These are phyloP conservation scores for Pterocles burchelli DNA, from an alignment of 2,113 vertebrate genomes.

Conservation along the genomic window DNA sequence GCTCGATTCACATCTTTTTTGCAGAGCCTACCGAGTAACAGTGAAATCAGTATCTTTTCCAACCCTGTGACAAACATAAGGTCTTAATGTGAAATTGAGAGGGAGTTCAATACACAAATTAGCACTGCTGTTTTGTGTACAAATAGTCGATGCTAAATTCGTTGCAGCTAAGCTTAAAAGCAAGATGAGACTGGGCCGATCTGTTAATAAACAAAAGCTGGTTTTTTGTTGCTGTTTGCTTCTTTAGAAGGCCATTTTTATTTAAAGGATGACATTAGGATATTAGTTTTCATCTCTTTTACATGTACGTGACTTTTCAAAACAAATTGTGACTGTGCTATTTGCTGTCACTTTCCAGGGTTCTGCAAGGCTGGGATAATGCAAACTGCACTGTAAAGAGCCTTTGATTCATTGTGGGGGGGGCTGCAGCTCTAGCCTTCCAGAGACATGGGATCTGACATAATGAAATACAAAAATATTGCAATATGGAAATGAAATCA, in stretches of 20 bases:
- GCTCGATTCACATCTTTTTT: slow-evolving; percentile 72
- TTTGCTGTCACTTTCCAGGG: background rate
- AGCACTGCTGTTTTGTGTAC: background rate
- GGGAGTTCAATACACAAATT: background rate
- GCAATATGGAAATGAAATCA: background rate
- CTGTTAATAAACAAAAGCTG: background rate
- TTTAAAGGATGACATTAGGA: background rate
- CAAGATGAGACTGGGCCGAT: background rate
- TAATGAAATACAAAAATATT: background rate
- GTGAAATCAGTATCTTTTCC: slow-evolving; percentile 77
- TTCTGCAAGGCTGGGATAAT: background rate
- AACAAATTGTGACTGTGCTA: background rate
- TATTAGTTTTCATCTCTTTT: background rate
- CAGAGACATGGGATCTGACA: background rate
- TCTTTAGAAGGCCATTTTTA: background rate
- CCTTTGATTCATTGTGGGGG: background rate
- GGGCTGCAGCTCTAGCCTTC: background rate
- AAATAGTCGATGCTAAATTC: background rate
- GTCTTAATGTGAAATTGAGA: background rate
- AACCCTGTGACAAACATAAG: slow-evolving; percentile 75
- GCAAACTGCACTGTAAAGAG: background rate
- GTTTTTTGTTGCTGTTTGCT: background rate
- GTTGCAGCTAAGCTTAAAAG: background rate
- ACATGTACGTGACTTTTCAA: background rate
- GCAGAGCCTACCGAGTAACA: slow-evolving; percentile 85